Base-by-base conservation (phyloP, 37 sponge, comb jelly and placozoan species). In the Bolinopsis microptera region DNA sequence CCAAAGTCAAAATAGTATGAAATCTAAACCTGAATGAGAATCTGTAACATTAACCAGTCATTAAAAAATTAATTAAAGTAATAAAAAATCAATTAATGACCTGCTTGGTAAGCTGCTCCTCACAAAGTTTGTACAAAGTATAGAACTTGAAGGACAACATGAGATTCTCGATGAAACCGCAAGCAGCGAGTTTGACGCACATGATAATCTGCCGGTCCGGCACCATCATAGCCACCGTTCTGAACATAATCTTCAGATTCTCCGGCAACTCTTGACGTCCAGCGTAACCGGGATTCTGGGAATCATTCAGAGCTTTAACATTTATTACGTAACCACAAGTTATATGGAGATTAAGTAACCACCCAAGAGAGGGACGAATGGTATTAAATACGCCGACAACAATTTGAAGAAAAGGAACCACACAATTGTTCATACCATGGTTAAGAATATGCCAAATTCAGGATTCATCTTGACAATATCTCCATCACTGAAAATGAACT, bases 191-290 rank as follows among this genome's bases (percentile, higher is more conserved):
- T 82, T 97, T 98, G 83, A 98, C 97, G 16, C 97, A 69, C 94
- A 97, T 97, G 86, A 98, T 98, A 70, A 98, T 98, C 95, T 97
- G 88, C 0, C 97, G 38, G 94, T 98, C 99, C 9, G 99, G 99
- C 0, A 98, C 99, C 99, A 98, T 98, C 99, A 98, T 98, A 34
- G 99, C 99, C 16, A 98, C 97, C 0, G 97, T 96, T 38, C 99
- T 88, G 93, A 98, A 98, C 88, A 96, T 95, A 0, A 97, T 94
- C 93, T 98, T 98, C 69, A 98, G 94, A 92, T 98, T 98, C 75
- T 98, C 99, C 25, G 99, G 99, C 69, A 98, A 94, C 82, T 98
- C 99, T 76, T 97, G 97, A 38, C 99, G 88, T 23, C 99, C 99
- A 34, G 97, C 99, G 95, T 98, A 98, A 69, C 99, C 99, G 38